These are phyloP conservation scores for Tragelaphus oryx DNA, from an alignment of 2,797 vertebrate genomes.

Conservation along the genomic window DNA sequence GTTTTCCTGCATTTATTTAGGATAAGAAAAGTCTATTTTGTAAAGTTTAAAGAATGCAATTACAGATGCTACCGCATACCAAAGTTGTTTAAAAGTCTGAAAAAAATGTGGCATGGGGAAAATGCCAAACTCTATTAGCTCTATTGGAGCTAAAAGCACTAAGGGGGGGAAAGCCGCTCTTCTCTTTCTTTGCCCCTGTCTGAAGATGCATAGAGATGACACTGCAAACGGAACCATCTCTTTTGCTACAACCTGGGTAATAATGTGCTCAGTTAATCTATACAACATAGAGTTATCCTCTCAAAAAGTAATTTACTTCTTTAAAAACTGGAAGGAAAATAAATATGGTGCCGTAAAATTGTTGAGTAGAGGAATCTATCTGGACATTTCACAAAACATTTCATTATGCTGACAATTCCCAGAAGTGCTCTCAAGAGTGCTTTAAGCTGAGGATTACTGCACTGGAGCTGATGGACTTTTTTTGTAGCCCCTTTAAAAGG, in stretches of 20 bases:
- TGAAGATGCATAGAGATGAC: conserved; percentile 35
- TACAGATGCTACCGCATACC: conserved; percentile 44
- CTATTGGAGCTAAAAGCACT: conserved; percentile 10
- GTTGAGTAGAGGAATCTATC: conserved; percentile 85
- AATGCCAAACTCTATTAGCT: conserved; percentile 64
- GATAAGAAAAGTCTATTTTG: conserved; percentile 45
- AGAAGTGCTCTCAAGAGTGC: conserved; percentile 87
- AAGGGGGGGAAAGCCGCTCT: not conserved
- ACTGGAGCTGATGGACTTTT: conserved; percentile 87
- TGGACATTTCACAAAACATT: conserved; percentile 89
- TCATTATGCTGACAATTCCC: conserved; percentile 89
- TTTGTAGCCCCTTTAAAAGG: conserved; percentile 88
- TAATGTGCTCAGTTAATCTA: conserved; percentile 78
- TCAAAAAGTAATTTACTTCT: conserved; percentile 82
- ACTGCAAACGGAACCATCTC: conserved; percentile 45
- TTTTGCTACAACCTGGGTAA: conserved; percentile 63
- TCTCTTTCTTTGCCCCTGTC: not conserved
- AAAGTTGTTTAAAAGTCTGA: conserved; percentile 72
- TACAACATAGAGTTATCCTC: conserved; percentile 74
- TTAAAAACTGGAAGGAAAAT: conserved; percentile 83
- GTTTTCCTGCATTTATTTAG: conserved; percentile 26
- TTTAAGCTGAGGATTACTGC: conserved; percentile 87
- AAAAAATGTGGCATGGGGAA: conserved; percentile 65
- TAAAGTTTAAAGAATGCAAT: conserved; percentile 53
- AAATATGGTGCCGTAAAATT: conserved; percentile 85